Base-by-base conservation (phyloP, 2,113 vertebrate genomes). In the Raja brachyura region DNA sequence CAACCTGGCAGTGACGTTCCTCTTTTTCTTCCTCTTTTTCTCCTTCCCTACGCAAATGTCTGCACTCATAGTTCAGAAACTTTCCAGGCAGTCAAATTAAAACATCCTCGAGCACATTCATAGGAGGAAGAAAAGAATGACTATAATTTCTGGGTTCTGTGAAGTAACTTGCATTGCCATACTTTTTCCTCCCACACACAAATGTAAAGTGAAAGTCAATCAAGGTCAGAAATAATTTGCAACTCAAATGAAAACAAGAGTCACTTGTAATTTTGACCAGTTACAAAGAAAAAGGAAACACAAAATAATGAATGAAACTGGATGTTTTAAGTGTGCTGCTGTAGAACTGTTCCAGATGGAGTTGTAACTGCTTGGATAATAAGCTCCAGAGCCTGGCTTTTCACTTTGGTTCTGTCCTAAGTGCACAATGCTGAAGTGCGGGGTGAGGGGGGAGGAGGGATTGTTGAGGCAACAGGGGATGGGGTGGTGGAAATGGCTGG, bases 231-330 rank as follows among this genome's bases (percentile, higher is more conserved):
- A 74, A 39, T 48, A 5, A 18, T 54, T 73, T 92, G 33, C 68
- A 22, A 73, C 33, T 28, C 22, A 70, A 25, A 90, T 20, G n/a
- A 20, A 33, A 92, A 70, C 68, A 92, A 54, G 20, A 39, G 33
- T 10, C 3, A 59, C n/a, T 31, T 61, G 56, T 16, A 61, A 61
- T 63, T 63, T 61, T 63, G 61, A 63, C 14, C 6, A 61, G 3
- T 9, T 77, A 77, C 59, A 63, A n/a, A 31, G 79, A 39, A 79
- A 73, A 79, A 6, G 79, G 25, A 88, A 63, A 31, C 11, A 70
- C 25, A 73, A 70, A 90, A 73, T 92, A 48, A 28, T 92, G 90
- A 90, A 73, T 92, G 31, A 48, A 68, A 68, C 7, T 70, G 88
- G 28, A 63, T 73, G 66, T 20, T 73, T 18, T 18, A 90, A 90